Conservation (phyloP, 2,113 vertebrate genomes). For the Neogale vison region DNA sequence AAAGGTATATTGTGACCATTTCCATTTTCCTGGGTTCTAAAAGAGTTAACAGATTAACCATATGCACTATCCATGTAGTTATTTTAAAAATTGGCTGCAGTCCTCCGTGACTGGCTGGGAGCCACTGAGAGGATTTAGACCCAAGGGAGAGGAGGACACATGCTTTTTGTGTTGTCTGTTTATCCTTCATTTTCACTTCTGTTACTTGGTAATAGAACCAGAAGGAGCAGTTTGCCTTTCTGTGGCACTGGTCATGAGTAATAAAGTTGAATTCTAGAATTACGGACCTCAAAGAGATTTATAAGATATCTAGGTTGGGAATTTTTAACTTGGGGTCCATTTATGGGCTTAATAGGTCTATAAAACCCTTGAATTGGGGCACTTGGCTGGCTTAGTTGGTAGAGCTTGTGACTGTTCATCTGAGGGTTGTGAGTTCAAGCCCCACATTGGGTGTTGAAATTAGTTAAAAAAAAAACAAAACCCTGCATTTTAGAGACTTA, state of each 20-base stretch:
- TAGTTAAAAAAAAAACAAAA: neutral
- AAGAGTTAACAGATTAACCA: constrained; percentile 44
- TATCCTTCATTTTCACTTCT: constrained; percentile 47
- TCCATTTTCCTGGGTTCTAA: constrained; percentile 38
- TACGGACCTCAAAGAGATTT: constrained; percentile 15
- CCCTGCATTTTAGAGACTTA: constrained; percentile 9
- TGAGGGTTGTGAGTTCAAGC: neutral
- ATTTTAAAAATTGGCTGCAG: constrained; percentile 10
- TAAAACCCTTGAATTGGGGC: neutral
- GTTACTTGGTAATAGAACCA: constrained; percentile 47
- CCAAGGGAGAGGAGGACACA: neutral
- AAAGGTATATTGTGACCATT: neutral
- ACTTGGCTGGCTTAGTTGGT: neutral
- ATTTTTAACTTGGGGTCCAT: neutral
- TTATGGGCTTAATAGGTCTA: neutral
- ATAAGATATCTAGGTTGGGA: neutral
- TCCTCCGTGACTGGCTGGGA: constrained; percentile 33
- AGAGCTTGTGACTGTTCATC: neutral
- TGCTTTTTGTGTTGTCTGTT: neutral
- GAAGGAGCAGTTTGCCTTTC: constrained; percentile 50
- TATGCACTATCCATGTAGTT: neutral
- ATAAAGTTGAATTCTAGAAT: constrained; percentile 49
- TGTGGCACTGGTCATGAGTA: constrained; percentile 40
- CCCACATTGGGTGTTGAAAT: neutral
- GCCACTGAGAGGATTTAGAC: constrained; percentile 47